phyloP scores from a whole-genome alignment of 2,888 invertebrate species.

The Drosophila incognita region DNA sequence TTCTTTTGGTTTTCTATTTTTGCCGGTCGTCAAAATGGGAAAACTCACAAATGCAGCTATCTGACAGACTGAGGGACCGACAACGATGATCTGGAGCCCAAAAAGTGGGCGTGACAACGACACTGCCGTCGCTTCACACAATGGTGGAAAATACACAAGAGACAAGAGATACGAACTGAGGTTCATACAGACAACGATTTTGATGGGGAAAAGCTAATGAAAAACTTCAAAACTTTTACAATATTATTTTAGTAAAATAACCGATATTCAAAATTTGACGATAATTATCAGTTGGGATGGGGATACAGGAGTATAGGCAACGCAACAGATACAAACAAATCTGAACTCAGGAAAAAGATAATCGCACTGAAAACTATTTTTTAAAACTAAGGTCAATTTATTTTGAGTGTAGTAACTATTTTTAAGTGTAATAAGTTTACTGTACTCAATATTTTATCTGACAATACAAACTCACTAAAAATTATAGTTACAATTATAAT shows the following conservation, averaged over 20 bases:
- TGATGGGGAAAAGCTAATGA: constrained; percentile 1
- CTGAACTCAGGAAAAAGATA: neutral
- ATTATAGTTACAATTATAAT: neutral
- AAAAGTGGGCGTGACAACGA: constrained; percentile 30
- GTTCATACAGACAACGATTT: neutral
- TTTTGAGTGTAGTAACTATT: neutral
- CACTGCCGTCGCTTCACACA: constrained; percentile 5
- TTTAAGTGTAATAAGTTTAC: neutral
- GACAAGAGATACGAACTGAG: constrained; percentile 4
- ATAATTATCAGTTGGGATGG: neutral
- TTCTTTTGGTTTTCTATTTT: constrained; percentile 17
- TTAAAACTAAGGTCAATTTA: neutral
- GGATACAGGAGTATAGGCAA: neutral
- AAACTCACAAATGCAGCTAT: constrained; percentile 53
- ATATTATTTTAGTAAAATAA: neutral
- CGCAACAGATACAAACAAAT: neutral
- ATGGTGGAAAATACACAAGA: constrained; percentile 2
- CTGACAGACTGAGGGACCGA: constrained; percentile 12
- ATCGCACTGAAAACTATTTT: neutral
- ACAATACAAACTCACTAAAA: neutral
- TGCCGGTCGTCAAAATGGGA: constrained; percentile 46
- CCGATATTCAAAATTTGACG: neutral
- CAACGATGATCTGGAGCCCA: constrained; percentile 11
- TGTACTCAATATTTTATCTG: neutral
- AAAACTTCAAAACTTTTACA: neutral